Evolutionary conservation across 2,113 vertebrate genomes (phyloP).

Genomic region (Fregata magnificens): DNA sequence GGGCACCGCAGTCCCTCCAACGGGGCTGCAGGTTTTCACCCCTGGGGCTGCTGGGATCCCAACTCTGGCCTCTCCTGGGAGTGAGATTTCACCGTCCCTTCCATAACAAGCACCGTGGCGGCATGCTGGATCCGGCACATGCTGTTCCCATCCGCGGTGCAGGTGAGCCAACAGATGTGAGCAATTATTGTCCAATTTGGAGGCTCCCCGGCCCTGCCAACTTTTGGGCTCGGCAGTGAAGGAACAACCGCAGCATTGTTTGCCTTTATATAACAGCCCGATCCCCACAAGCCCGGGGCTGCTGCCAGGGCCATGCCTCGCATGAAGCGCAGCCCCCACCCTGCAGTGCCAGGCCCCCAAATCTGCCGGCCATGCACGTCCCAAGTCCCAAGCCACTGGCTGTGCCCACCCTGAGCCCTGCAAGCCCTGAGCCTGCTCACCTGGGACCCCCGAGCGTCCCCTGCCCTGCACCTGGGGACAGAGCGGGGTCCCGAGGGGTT

Average conservation of each 20-base stretch:
- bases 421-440: fast-evolving
- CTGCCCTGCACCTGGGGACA: fast-evolving
- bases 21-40: not conserved
- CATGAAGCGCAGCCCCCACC: not conserved
- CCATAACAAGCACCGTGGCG: not conserved
- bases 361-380: fast-evolving
- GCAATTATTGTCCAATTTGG: not conserved
- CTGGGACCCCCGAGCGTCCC: fast-evolving
- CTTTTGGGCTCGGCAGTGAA: not conserved
- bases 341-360: not conserved
- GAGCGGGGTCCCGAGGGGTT: not conserved
- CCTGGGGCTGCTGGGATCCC: not conserved
- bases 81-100: not conserved
- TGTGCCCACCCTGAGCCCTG: not conserved
- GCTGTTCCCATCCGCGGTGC: not conserved
- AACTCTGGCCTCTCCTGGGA: not conserved
- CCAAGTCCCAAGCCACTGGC: not conserved
- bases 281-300: not conserved
- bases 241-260: slow-evolving; percentile 49
- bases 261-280: not conserved
- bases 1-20: not conserved
- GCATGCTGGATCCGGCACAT: not conserved
- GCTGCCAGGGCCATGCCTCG: not conserved
- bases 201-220: not conserved
- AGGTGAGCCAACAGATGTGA: slow-evolving; percentile 41